These are phyloP conservation scores for Apeira syringaria DNA, from an alignment of 2,888 invertebrate species.

Conservation along the genomic window DNA sequence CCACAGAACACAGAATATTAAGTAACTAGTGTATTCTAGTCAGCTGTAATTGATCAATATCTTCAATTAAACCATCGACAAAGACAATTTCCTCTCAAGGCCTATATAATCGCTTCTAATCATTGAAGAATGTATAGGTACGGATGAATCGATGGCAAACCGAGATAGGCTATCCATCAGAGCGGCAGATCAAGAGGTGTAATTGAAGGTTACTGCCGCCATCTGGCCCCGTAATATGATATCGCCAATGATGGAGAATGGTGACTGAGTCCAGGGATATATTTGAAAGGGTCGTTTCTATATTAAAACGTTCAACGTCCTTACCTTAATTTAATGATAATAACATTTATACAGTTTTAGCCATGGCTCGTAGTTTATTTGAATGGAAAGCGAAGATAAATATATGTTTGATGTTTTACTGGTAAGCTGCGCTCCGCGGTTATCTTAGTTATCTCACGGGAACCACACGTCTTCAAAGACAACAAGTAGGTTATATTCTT, in stretches of 20 bases:
- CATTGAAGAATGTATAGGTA: background rate
- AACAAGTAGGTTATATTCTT: no score
- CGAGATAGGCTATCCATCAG: constrained; percentile 2
- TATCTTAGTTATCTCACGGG: no score
- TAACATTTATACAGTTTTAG: no score
- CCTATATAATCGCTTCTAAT: background rate
- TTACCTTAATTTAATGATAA: no score
- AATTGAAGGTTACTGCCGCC: constrained; percentile 4
- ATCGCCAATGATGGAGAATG: background rate
- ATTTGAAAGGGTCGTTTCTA: no score
- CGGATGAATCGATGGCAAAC: background rate
- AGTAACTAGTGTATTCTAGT: background rate
- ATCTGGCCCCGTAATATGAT: background rate
- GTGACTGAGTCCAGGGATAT: background rate
- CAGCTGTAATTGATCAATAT: background rate
- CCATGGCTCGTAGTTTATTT: no score
- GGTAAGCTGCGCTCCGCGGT: no score
- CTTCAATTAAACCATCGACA: background rate
- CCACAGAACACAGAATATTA: background rate
- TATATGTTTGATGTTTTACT: no score
- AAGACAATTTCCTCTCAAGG: background rate
- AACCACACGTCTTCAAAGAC: no score
- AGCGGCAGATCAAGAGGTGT: background rate
- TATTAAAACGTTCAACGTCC: no score
- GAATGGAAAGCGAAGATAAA: no score